Base-by-base conservation (phyloP, 2,113 vertebrate genomes). In the Pao palembangensis region DNA sequence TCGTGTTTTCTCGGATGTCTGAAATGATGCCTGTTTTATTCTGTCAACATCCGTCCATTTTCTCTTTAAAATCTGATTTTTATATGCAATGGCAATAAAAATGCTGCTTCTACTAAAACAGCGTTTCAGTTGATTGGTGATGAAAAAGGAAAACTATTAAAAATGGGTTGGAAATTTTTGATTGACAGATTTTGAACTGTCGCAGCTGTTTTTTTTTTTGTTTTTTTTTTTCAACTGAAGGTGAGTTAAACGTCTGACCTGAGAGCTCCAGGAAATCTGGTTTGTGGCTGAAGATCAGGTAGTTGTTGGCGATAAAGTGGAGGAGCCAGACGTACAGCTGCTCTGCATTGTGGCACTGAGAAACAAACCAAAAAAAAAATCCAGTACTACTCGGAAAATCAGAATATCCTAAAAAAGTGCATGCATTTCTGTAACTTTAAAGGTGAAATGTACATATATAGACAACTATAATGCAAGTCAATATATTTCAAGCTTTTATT, bases 221-320 rank as follows among this genome's bases (percentile, higher is more conserved):
- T 28, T 28, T 3, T 5, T 28, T 7, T 2, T 28, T 28, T 28
- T 28, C 0, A 12, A 38, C 34, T 38, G 34, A 38, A 38, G 34
- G 34, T 4, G 8, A 6, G 15, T n/a, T n/a, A 47, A 47, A n/a
- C 3, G 18, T 70, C 89, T 88, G 91, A 99, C 96, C 95, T 91
- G 96, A 96, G 76, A 99, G 93, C 59, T 99, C 95, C 84, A 98
- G 91, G 90, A 99, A 99, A 78, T 99, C 96, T 0, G 94, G 93
- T 85, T 98, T 99, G 75, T 95, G 94, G 62, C 95, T 98, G 91
- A 98, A 99, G 91, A 97, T 98, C 88, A 98, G 93, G 91, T 98
- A 98, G 91, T 98, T 98, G 69, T 95, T 94, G 80, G 96, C 95
- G 47, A 99, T 98, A 82, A 99, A 99, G 90, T 98, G 94, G 63